Evolutionary conservation across 2,113 vertebrate species (phyloP).

Genomic region (Bolborhynchus lineola): DNA sequence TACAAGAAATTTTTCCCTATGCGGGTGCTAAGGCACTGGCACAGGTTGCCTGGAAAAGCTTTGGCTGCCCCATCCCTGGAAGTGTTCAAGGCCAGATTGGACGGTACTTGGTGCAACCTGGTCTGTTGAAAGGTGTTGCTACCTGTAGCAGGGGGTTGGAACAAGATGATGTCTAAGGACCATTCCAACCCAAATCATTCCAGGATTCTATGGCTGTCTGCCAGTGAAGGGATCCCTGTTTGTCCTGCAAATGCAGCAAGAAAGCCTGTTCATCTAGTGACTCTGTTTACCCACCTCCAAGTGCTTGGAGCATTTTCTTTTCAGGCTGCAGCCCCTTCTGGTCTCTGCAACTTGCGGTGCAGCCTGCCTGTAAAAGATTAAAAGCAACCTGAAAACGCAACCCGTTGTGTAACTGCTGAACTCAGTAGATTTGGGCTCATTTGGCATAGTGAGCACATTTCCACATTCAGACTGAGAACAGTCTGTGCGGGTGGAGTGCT

Average conservation of each 20-base stretch:
- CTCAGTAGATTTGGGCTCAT: background rate
- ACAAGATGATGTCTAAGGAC: background rate
- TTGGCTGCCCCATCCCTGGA: background rate
- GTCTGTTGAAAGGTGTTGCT: background rate
- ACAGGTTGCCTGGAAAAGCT: background rate
- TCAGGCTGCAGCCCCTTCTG: background rate
- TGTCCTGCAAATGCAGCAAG: background rate
- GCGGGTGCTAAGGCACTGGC: background rate
- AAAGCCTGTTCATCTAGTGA: background rate
- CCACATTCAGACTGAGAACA: background rate
- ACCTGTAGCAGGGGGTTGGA: background rate
- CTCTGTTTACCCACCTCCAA: background rate
- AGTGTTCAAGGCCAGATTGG: background rate
- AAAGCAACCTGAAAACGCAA: background rate
- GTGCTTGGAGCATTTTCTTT: background rate
- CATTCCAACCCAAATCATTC: background rate
- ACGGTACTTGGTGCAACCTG: background rate
- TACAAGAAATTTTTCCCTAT: background rate
- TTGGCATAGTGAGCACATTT: background rate
- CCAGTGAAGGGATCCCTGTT: background rate
- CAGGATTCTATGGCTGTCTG: background rate
- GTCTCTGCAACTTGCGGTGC: background rate
- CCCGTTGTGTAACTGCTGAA: background rate
- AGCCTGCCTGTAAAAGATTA: background rate
- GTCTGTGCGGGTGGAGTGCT: accelerated